Evolutionary conservation across 2,113 vertebrate genomes (phyloP).

Genomic region (Parus major): DNA sequence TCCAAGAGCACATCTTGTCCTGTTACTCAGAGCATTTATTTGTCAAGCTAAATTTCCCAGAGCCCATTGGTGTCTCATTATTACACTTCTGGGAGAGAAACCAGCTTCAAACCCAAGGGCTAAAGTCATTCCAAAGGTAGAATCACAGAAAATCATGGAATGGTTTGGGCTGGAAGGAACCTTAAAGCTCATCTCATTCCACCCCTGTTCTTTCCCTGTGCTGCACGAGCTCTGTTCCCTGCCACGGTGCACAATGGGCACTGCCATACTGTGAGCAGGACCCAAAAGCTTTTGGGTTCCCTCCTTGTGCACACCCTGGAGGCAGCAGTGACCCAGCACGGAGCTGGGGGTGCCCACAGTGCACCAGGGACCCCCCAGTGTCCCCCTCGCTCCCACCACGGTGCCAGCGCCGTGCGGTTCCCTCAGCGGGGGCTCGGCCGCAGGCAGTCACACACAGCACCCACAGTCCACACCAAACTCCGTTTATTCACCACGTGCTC

Average conservation of each 20-base stretch:
- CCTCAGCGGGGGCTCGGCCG: neutral
- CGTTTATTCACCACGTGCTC: neutral
- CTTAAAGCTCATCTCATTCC: neutral
- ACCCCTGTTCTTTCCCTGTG: no score
- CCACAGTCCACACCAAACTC: neutral
- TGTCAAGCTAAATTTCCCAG: neutral
- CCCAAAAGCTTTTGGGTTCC: neutral
- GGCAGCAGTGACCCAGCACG: neutral
- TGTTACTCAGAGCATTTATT: neutral
- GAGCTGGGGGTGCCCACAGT: neutral
- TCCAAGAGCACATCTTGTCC: neutral
- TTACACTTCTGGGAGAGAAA: neutral
- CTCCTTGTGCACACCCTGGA: neutral
- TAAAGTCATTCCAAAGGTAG: neutral
- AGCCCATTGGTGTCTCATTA: neutral
- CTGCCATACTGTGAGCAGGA: neutral
- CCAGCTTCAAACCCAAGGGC: neutral
- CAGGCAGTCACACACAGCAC: neutral
- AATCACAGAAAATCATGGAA: neutral
- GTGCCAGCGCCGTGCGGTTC: rapidly evolving
- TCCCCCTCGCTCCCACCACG: rapidly evolving
- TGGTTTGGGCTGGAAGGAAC: neutral
- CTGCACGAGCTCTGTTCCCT: no score
- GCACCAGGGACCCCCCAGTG: rapidly evolving
- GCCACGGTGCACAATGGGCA: neutral